phyloP scores from a whole-genome alignment of 2,113 vertebrate genomes.

The Ochotona curzoniae region DNA sequence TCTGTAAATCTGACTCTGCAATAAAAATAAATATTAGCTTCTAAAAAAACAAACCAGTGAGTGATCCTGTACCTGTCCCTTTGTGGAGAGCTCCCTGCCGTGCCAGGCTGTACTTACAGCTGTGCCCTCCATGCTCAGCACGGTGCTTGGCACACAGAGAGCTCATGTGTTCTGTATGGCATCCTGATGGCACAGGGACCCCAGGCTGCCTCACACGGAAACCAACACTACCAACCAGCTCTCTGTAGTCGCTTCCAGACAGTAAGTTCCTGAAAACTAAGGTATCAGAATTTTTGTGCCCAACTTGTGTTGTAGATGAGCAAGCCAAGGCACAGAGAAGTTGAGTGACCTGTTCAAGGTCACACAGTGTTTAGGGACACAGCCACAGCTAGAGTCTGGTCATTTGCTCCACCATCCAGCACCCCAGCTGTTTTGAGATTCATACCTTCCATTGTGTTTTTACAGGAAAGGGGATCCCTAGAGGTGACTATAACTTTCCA shows the following conservation, averaged over 20 bases:
- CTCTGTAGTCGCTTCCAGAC: neutral
- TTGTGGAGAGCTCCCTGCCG: neutral
- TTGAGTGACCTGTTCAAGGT: neutral
- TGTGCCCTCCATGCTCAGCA: neutral
- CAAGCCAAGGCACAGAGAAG: neutral
- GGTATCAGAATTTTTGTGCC: neutral
- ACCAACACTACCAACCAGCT: neutral
- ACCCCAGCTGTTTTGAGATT: neutral
- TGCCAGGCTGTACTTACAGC: neutral
- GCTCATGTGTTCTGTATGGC: neutral
- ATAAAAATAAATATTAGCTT: too few species aligned
- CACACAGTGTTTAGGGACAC: neutral
- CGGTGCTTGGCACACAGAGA: neutral
- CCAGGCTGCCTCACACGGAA: neutral
- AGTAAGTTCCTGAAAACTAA: conserved; percentile 3
- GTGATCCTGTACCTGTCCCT: neutral
- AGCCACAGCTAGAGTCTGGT: neutral
- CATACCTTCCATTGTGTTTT: neutral
- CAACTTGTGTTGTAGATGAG: neutral
- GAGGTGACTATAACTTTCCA: neutral
- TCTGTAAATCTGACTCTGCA: too few species aligned
- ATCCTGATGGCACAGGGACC: neutral
- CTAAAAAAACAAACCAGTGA: too few species aligned
- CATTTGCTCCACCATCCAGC: neutral
- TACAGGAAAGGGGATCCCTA: conserved; percentile 1